Conservation (phyloP, 1,140 invertebrate species). For the Pseudachorutes palmiensis region DNA sequence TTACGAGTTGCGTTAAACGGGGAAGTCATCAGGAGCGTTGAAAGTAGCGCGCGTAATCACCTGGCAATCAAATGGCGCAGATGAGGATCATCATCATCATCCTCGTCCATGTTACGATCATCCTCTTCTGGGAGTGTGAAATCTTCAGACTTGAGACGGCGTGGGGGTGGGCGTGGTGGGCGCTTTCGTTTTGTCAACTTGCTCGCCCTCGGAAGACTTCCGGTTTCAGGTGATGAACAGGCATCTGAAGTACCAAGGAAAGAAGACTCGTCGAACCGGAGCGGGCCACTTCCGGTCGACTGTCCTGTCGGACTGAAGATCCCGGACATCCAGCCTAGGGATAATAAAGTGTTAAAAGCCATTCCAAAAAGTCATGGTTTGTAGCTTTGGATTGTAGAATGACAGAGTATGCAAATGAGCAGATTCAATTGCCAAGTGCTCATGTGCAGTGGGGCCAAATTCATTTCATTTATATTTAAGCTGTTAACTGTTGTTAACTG, state of each 20-base stretch:
- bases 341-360: neutral
- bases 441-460: too few species aligned
- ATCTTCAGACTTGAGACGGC: constrained; percentile 35
- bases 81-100: constrained; percentile 36
- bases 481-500: too few species aligned
- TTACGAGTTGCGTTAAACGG: too few species aligned
- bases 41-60: constrained; percentile 26
- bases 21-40: too few species aligned
- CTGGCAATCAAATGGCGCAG: constrained; percentile 36
- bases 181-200: constrained; percentile 38
- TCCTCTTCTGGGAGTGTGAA: constrained; percentile 34
- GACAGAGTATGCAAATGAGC: too few species aligned
- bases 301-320: constrained; percentile 34
- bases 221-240: constrained; percentile 38
- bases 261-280: constrained; percentile 37
- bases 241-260: constrained; percentile 38
- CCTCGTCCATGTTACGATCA: constrained; percentile 30
- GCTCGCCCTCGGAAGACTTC: constrained; percentile 34
- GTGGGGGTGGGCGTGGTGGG: constrained; percentile 36
- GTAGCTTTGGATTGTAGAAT: too few species aligned
- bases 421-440: too few species aligned
- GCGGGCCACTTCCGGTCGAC: constrained; percentile 33
- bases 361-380: too few species aligned
- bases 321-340: constrained; percentile 12
- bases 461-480: too few species aligned